Evolutionary conservation across 1,140 invertebrate genomes (phyloP), one percentile per base, ranked within the genome.

Genomic region (Amyelois transitella): DNA sequence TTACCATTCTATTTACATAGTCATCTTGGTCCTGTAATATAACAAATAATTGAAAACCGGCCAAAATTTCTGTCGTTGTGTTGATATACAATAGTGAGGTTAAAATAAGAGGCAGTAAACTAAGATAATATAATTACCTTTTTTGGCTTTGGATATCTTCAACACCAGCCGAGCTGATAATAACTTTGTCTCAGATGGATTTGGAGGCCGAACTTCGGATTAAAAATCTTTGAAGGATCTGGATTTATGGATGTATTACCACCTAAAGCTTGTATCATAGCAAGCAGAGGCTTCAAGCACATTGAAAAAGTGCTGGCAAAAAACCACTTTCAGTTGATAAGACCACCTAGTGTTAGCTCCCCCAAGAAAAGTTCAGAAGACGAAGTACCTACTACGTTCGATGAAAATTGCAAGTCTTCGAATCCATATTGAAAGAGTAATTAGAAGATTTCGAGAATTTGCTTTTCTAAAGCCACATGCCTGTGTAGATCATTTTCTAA

Each of bases 401-500:
- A 50, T 22, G 47, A 50, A 50, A 50, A 50, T 50, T 50, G 47
- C 47, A 24, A 50, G 47, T 20, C 19, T 50, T 50, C 47, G 47
- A 50, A 50, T 50, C 21, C 47, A 50, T 50, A 50, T 50, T 50
- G 47, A 50, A 50, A 50, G 47, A 50, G 20, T 50, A 17, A 50
- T 50, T 17, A 50, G 47, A 50, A 50, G 47, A 50, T 20, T 50
- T 12, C 21, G 47, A 1, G 20, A 50, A 50, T 22, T 22, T 50
- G 47, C 47, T 50, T 50, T 50, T 50, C 47, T 50, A 12, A 50
- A 50, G 44, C 44, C 18, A 49, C 6, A 22, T 49, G 47, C 21
- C 47, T 22, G 49, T 51, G 47, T 22, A 21, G 47, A 49, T 22
- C 21, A 49, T 17, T 49, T 49, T 24, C 10, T 49, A 24, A 49